These are phyloP conservation scores for Sitta carolinensis DNA, from an alignment of 2,797 vertebrate species.

Conservation along the genomic window DNA sequence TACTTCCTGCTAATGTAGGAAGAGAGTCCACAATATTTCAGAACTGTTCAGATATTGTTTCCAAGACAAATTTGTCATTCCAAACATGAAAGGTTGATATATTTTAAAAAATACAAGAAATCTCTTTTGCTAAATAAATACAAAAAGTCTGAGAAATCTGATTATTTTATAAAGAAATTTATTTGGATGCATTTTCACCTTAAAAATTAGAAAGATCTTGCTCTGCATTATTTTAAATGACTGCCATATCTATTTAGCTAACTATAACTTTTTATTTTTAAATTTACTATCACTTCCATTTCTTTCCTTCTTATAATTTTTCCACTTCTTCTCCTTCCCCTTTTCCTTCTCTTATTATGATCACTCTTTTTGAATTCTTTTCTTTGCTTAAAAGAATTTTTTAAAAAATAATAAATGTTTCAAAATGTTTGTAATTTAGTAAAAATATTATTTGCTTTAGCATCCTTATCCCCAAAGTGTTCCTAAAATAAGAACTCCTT, in stretches of 20 bases:
- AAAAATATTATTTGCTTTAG: not conserved
- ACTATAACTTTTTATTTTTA: not conserved
- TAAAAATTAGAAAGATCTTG: not conserved
- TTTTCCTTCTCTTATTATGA: not conserved
- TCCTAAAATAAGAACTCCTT: not conserved
- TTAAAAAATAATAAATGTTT: not conserved
- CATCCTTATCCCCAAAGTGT: not conserved
- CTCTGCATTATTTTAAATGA: not conserved
- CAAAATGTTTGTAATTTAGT: not conserved
- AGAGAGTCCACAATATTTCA: not conserved
- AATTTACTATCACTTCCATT: not conserved
- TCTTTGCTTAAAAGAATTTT: not conserved
- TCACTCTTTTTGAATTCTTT: not conserved
- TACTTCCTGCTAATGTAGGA: not conserved
- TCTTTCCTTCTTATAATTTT: not conserved
- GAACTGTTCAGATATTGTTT: not conserved
- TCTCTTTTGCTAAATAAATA: not conserved
- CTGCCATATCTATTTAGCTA: not conserved
- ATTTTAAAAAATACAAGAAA: not conserved
- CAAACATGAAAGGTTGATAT: accelerated
- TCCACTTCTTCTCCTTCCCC: not conserved
- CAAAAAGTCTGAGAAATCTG: not conserved
- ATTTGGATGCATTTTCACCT: not conserved
- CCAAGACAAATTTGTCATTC: not conserved
- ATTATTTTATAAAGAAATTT: not conserved